Percentiles rank a stretch among this genome's conserved stretches.
Evolutionary conservation across 2,888 invertebrate genomes (phyloP).

Genomic region (Eristalis tenax): DNA sequence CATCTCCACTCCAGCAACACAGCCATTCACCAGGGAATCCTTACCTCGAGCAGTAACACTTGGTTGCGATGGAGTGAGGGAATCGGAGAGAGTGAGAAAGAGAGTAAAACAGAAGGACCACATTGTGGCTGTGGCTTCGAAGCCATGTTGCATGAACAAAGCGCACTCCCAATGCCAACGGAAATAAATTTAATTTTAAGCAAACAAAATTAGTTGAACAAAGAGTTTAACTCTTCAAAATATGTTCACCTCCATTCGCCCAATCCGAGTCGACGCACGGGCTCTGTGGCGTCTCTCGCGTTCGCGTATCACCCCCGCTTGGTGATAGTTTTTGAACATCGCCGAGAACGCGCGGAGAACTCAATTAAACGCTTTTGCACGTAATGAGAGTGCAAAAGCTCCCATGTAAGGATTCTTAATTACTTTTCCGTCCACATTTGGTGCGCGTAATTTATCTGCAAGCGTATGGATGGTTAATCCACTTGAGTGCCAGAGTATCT

Average conservation of each 20-base stretch:
- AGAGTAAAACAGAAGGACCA: background rate
- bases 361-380: conserved; percentile 59
- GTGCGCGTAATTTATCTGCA: conserved; percentile 56
- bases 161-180: conserved; percentile 1
- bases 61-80: background rate
- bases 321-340: conserved; percentile 36
- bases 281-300: background rate
- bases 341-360: conserved; percentile 29
- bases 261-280: background rate
- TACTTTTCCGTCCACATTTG: conserved; percentile 49
- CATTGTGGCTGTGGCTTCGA: background rate
- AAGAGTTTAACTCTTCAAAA: conserved; percentile 50
- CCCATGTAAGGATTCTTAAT: conserved; percentile 53
- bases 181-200: conserved; percentile 40
- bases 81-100: background rate
- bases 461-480: conserved; percentile 26
- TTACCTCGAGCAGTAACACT: background rate
- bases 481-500: no score
- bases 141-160: background rate
- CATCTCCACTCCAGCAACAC: no score
- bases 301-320: background rate
- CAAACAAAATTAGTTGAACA: conserved; percentile 60
- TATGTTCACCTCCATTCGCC: conserved; percentile 25
- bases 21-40: no score
- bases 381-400: conserved; percentile 46